Conservation (phyloP, 1,140 invertebrate genomes). For the Amphibalanus amphitrite region DNA sequence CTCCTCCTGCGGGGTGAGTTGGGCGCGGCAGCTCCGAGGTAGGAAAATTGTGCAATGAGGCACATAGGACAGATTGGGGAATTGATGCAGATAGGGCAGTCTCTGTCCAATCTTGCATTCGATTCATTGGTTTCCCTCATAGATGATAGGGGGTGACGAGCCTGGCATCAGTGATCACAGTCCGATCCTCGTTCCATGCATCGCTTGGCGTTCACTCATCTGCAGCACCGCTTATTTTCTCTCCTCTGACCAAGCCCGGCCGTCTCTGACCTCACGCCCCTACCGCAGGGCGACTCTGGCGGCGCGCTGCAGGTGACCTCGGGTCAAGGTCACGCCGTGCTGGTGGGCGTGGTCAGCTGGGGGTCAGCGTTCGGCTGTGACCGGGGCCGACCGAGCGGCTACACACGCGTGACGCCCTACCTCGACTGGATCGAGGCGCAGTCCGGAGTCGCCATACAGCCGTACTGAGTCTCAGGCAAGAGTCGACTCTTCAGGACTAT, state of each 20-base stretch:
- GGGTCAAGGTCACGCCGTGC: background rate
- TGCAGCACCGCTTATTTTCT: background rate
- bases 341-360: conserved; percentile 32
- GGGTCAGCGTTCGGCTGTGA: conserved; percentile 31
- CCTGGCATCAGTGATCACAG: background rate
- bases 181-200: background rate
- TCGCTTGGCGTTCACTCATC: background rate
- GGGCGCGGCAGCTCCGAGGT: no score
- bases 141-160: background rate
- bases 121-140: background rate
- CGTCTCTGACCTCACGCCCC: no score
- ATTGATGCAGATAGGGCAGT: background rate
- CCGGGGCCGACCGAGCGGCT: conserved; percentile 31
- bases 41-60: no score
- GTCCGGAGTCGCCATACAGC: background rate
- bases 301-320: background rate
- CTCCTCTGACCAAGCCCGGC: no score
- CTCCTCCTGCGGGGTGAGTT: conserved; percentile 1
- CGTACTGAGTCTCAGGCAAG: no score
- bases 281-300: background rate
- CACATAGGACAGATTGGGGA: no score
- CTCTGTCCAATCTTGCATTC: background rate
- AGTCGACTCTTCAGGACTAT: no score
- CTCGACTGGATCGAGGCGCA: conserved; percentile 30
- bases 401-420: conserved; percentile 31